Percentiles rank a stretch among this genome's conserved stretches.
These are phyloP conservation scores for Lordiphosa collinella DNA, from an alignment of 1,140 invertebrate genomes.

Conservation along the genomic window DNA sequence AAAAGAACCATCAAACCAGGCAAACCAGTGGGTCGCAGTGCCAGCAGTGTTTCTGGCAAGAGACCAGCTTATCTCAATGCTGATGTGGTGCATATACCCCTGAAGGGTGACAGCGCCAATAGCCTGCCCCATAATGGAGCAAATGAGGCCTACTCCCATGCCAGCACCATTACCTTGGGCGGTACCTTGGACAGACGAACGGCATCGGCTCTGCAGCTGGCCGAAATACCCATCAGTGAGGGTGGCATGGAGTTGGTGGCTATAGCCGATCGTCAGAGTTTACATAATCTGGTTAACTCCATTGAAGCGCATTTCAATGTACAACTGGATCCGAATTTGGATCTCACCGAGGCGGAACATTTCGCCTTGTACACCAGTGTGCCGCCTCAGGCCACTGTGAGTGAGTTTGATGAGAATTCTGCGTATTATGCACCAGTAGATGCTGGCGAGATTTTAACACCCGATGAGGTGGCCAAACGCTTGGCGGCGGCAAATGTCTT, in stretches of 20 bases:
- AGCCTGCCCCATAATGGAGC: slow-evolving; percentile 54
- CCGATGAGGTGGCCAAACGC: slow-evolving; percentile 72
- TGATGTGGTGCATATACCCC: slow-evolving; percentile 82
- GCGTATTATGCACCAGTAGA: slow-evolving; percentile 92
- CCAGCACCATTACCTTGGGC: slow-evolving; percentile 71
- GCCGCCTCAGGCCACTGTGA: slow-evolving; percentile 89
- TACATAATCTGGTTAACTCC: slow-evolving; percentile 72
- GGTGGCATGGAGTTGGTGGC: slow-evolving; percentile 79
- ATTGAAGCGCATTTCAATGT: slow-evolving; percentile 76
- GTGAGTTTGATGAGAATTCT: slow-evolving; percentile 92
- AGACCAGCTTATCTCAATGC: slow-evolving; percentile 78
- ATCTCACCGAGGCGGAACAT: slow-evolving; percentile 91
- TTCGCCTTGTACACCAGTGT: slow-evolving; percentile 91
- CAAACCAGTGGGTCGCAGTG: slow-evolving; percentile 81
- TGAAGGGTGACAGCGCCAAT: slow-evolving; percentile 81
- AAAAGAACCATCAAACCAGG: slow-evolving; percentile 47
- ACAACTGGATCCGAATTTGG: slow-evolving; percentile 80
- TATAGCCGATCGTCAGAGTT: slow-evolving; percentile 76
- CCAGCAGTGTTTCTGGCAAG: slow-evolving; percentile 82
- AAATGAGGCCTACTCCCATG: slow-evolving; percentile 64
- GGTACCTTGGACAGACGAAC: slow-evolving; percentile 69
- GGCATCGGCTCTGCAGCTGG: slow-evolving; percentile 74
- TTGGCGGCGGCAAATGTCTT: slow-evolving; percentile 56
- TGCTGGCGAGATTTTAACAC: slow-evolving; percentile 83
- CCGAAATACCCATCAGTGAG: slow-evolving; percentile 75